phyloP scores from a whole-genome alignment of 2,113 vertebrate species.

The Lethenteron reissneri region DNA sequence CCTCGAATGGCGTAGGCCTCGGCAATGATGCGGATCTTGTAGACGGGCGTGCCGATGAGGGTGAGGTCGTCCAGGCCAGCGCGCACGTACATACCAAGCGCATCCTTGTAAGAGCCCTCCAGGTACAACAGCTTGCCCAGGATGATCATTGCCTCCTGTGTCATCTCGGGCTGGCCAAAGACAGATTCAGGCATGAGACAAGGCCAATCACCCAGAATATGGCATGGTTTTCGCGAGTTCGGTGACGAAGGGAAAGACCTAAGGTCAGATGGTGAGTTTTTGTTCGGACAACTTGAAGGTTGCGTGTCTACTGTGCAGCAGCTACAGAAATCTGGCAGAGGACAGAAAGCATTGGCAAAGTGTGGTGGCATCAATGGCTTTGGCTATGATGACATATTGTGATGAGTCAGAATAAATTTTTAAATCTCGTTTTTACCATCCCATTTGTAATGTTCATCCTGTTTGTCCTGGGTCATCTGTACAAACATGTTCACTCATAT shows the following conservation, averaged over 20 bases:
- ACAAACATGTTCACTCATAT: too few relatives aligned
- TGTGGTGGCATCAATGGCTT: too few relatives aligned
- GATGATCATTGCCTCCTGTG: constrained; percentile 64
- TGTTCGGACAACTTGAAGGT: neutral
- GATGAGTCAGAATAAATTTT: too few relatives aligned
- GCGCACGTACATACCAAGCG: constrained; percentile 41
- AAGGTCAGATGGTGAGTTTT: neutral
- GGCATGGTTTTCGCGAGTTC: neutral
- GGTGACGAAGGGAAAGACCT: neutral
- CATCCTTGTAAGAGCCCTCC: constrained; percentile 64
- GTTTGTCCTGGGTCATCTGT: too few relatives aligned
- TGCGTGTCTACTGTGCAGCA: neutral
- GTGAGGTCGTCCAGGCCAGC: constrained; percentile 61
- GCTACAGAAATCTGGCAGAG: neutral
- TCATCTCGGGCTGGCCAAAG: constrained; percentile 45
- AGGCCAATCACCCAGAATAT: neutral
- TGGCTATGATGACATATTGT: too few relatives aligned
- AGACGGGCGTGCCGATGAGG: constrained; percentile 44
- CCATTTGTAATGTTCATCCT: too few relatives aligned
- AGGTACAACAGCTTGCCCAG: constrained; percentile 83
- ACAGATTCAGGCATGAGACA: constrained; percentile 16
- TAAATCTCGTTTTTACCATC: too few relatives aligned
- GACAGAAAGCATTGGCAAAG: neutral
- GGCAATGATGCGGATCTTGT: constrained; percentile 67
- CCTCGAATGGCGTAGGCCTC: constrained; percentile 86